Conservation (phyloP, 2,888 invertebrate genomes). For the Bhutanitis thaidina region DNA sequence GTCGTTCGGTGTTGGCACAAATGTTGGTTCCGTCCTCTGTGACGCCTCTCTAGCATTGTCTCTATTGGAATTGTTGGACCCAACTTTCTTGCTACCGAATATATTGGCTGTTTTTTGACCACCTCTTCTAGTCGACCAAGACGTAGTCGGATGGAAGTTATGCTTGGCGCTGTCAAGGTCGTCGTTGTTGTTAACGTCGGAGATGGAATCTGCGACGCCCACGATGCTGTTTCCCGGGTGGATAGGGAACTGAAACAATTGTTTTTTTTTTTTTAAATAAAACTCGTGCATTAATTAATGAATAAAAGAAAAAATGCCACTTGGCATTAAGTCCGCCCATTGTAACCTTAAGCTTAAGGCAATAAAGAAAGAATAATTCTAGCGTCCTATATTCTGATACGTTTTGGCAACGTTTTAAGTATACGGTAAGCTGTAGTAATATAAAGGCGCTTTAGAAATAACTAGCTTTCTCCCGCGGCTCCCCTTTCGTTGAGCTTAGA, state of each 20-base stretch:
- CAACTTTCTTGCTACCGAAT: slow-evolving; percentile 26
- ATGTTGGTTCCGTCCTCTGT: slow-evolving; percentile 33
- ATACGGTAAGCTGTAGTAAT: no score
- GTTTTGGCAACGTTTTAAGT: no score
- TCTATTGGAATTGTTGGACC: slow-evolving; percentile 9
- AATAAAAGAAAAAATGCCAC: no score
- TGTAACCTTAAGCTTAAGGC: no score
- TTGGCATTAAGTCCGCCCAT: no score
- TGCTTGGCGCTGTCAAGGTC: slow-evolving; percentile 64
- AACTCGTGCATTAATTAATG: no score
- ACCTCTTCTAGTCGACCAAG: slow-evolving; percentile 71
- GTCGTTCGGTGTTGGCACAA: slow-evolving; percentile 35
- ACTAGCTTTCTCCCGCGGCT: no score
- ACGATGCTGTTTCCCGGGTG: slow-evolving; percentile 65
- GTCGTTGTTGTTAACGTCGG: slow-evolving; percentile 55
- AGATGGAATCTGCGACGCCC: slow-evolving; percentile 63
- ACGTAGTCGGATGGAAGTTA: slow-evolving; percentile 73
- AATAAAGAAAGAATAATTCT: no score
- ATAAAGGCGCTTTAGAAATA: no score
- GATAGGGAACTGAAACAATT: slow-evolving; percentile 58
- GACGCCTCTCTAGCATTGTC: slow-evolving; percentile 15
- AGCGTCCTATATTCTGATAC: no score
- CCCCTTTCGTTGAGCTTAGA: no score
- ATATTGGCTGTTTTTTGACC: slow-evolving; percentile 5
- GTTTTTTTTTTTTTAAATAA: no score